Evolutionary conservation across 2,113 vertebrate genomes (phyloP), one percentile per base, ranked within the genome.

Genomic region (Osmerus eperlanus): DNA sequence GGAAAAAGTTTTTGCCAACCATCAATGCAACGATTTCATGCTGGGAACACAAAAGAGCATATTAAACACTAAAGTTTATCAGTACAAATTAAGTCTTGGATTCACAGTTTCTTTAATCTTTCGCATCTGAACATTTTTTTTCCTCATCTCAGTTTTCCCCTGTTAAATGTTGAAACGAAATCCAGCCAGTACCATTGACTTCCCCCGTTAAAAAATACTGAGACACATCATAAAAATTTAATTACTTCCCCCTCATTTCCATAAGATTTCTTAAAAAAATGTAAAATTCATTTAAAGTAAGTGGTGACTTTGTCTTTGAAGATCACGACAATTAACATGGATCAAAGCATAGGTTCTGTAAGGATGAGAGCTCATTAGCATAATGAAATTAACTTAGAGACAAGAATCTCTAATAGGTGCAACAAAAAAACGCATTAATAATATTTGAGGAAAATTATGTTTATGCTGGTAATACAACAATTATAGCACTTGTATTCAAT

Each of bases 241-340:
- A 99, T 99, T 96, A 97, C 95, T 93, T 94, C 92, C 18, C 8
- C 91, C 94, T 98, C 95, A 98, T 98, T 98, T 98, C 96, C 95
- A 96, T 98, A 94, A 94, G 94, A 96, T 97, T 97, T 93, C 93
- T 94, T 94, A 95, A 96, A 95, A 98, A 98, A 95, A 97, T 95
- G 94, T 96, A 95, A 97, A 97, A 97, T 96, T 96, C 92, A 94
- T 98, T 96, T 97, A 96, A 98, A 97, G 95, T 95, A 96, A 96
- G 95, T 95, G 93, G 95, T 94, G 96, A 98, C 96, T 97, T 97
- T 97, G 96, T 98, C 97, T 98, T 99, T 99, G 97, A 98, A 99
- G 97, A 98, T 96, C 95, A 95, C 88, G 94, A 98, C 96, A 95
- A 98, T 96, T 94, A 97, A 94, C 93, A 92, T 86, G 95, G 96